These are phyloP conservation scores for Odontothrips loti DNA, from an alignment of 2,888 invertebrate genomes.

Conservation along the genomic window DNA sequence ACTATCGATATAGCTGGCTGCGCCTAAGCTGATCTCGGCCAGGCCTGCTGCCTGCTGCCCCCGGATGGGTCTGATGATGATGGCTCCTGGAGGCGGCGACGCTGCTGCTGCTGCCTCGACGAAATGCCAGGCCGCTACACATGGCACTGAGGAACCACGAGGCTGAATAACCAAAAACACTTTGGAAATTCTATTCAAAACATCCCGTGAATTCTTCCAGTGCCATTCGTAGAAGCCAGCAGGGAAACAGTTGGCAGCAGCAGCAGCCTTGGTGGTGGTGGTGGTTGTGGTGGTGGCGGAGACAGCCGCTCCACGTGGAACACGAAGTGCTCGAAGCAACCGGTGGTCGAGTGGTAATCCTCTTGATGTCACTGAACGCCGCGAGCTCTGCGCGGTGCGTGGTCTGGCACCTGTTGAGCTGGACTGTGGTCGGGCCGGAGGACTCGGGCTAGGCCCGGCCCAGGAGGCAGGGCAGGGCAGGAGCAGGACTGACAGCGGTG, in stretches of 20 bases:
- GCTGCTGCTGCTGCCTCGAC: neutral
- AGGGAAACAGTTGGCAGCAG: neutral
- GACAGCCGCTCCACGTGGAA: neutral
- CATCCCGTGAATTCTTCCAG: constrained; percentile 42
- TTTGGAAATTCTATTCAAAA: neutral
- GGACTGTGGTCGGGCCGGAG: constrained; percentile 20
- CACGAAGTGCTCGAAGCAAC: too few species aligned
- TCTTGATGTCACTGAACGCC: constrained; percentile 38
- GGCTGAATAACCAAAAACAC: constrained; percentile 32
- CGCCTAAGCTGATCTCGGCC: neutral
- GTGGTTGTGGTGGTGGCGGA: neutral
- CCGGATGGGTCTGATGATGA: too few species aligned
- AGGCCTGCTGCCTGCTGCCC: neutral
- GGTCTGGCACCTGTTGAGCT: constrained; percentile 20
- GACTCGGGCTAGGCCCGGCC: neutral
- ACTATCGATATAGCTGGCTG: neutral
- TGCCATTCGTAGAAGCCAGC: constrained; percentile 40
- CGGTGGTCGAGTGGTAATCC: constrained; percentile 34
- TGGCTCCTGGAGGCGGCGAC: too few species aligned
- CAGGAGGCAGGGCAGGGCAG: constrained; percentile 27
- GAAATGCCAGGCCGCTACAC: constrained; percentile 35
- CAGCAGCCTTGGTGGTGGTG: constrained; percentile 20
- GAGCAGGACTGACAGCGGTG: constrained; percentile 22
- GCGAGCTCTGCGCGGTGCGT: constrained; percentile 35
- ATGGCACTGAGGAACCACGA: constrained; percentile 41